These are phyloP conservation scores for Scrobipalpa atriplicella DNA, from an alignment of 2,888 invertebrate genomes.

Conservation along the genomic window DNA sequence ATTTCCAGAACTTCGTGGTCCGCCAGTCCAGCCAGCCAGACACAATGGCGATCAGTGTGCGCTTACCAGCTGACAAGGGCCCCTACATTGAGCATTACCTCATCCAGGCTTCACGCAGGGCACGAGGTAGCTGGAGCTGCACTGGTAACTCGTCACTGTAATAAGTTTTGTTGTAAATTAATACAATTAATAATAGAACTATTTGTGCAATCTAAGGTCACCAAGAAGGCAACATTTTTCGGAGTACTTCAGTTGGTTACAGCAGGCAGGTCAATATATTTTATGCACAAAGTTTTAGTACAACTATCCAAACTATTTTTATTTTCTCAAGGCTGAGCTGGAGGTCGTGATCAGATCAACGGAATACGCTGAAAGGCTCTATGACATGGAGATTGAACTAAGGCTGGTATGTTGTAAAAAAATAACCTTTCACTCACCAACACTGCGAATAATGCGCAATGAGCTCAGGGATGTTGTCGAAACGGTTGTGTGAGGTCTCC, in stretches of 20 bases:
- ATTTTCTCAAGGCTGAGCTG: background rate
- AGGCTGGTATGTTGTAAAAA: too few species aligned
- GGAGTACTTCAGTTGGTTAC: too few species aligned
- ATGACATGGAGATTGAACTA: too few species aligned
- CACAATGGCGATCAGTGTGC: conserved; percentile 97
- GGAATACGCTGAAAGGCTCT: too few species aligned
- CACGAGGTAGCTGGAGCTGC: conserved; percentile 92
- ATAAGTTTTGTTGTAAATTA: conserved; percentile 11
- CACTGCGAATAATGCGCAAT: conserved; percentile 97
- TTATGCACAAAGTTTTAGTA: too few species aligned
- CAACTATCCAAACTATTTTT: too few species aligned
- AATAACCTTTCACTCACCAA: conserved; percentile 82
- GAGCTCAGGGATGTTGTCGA: conserved; percentile 95
- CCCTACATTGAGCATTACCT: conserved; percentile 98
- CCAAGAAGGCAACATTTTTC: too few species aligned
- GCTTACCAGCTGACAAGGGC: conserved; percentile 92
- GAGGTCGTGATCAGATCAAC: background rate
- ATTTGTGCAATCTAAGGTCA: too few species aligned
- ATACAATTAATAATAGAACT: too few species aligned
- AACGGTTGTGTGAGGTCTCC: conserved; percentile 96
- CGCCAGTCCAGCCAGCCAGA: conserved; percentile 96
- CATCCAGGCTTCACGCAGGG: conserved; percentile 95
- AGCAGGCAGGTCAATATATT: too few species aligned
- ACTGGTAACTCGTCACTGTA: conserved; percentile 95
- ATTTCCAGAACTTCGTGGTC: conserved; percentile 94